Evolutionary conservation across 1,140 invertebrate genomes (phyloP).

Genomic region (Heliconius hewitsoni): DNA sequence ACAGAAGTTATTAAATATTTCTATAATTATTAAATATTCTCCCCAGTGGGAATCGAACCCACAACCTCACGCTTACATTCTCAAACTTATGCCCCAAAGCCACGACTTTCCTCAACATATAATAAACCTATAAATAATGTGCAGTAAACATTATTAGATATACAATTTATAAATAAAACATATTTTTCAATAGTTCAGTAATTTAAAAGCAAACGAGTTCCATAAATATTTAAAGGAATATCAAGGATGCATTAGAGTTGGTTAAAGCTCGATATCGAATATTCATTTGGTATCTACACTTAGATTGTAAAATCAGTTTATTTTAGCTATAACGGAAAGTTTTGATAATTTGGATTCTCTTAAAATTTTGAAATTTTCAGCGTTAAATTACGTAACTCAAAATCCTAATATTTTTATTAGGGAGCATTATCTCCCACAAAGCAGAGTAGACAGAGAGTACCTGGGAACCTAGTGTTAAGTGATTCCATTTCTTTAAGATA

Average conservation of each 20-base stretch:
- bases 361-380: too few relatives aligned
- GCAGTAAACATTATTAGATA: background rate
- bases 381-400: too few relatives aligned
- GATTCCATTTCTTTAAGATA: background rate
- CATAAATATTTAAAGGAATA: slow-evolving; percentile 11
- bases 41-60: background rate
- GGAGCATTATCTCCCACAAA: background rate
- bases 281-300: slow-evolving; percentile 8
- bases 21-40: too few relatives aligned
- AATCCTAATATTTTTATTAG: too few relatives aligned
- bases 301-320: slow-evolving; percentile 7
- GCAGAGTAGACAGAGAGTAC: background rate
- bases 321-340: background rate
- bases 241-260: slow-evolving; percentile 13
- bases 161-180: background rate
- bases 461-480: background rate
- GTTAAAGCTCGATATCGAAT: slow-evolving; percentile 8
- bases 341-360: background rate
- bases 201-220: slow-evolving; percentile 6
- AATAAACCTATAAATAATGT: background rate
- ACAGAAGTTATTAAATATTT: background rate
- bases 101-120: too few relatives aligned
- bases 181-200: slow-evolving; percentile 3
- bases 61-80: background rate
- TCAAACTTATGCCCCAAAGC: too few relatives aligned